Evolutionary conservation across 2,888 invertebrate genomes (phyloP).

Genomic region (Stomorhina lunata): DNA sequence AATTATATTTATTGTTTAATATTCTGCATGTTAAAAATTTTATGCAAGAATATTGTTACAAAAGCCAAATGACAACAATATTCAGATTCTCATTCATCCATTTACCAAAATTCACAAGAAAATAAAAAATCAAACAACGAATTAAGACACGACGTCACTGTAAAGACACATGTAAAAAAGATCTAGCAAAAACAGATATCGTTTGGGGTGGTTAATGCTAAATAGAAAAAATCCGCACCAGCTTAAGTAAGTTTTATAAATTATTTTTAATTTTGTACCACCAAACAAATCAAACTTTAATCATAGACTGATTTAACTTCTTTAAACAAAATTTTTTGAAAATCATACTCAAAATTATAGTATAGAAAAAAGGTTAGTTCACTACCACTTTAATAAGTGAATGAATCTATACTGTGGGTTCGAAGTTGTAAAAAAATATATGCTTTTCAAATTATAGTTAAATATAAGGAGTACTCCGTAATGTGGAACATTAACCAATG

Average conservation of each 20-base stretch:
- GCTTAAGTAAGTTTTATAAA: neutral
- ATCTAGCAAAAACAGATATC: neutral
- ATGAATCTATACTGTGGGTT: slow-evolving; percentile 34
- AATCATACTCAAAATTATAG: slow-evolving; percentile 41
- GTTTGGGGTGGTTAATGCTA: neutral
- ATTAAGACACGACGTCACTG: slow-evolving; percentile 39
- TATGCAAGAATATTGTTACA: slow-evolving; percentile 52
- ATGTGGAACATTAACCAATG: too few relatives aligned
- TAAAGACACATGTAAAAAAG: slow-evolving; percentile 8
- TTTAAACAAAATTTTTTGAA: slow-evolving; percentile 49
- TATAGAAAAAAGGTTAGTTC: slow-evolving; percentile 39
- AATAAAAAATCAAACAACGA: slow-evolving; percentile 40
- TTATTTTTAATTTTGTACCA: slow-evolving; percentile 31
- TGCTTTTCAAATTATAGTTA: neutral
- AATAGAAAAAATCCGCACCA: neutral
- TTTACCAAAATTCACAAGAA: slow-evolving; percentile 28
- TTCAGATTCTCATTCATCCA: slow-evolving; percentile 41
- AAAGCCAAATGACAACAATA: slow-evolving; percentile 19
- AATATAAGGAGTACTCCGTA: too few relatives aligned
- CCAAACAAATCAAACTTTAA: slow-evolving; percentile 63
- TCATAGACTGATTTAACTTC: slow-evolving; percentile 62
- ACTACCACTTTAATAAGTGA: slow-evolving; percentile 1
- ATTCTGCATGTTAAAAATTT: slow-evolving; percentile 33
- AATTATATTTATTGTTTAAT: slow-evolving; percentile 59
- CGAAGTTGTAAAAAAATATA: neutral